Conservation (phyloP, 2,888 invertebrate genomes). For the Cantharis lateralis region DNA sequence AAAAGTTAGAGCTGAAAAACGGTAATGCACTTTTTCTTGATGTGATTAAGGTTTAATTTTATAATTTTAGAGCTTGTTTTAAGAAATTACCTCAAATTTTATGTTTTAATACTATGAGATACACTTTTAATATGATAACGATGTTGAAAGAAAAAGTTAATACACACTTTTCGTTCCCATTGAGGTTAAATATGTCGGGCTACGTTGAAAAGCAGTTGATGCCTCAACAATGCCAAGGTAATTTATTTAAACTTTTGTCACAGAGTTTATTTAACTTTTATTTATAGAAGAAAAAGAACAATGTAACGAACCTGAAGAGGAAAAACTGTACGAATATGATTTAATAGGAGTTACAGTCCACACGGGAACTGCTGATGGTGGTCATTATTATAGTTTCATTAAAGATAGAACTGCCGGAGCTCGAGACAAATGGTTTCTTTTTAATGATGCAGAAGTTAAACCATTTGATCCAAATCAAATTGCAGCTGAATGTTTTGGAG, state of each 20-base stretch:
- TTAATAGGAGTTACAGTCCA: conserved; percentile 87
- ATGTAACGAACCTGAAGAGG: conserved; percentile 56
- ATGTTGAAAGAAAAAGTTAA: conserved; percentile 98
- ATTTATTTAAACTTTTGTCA: not conserved
- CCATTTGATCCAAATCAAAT: conserved; percentile 94
- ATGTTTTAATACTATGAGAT: conserved; percentile 96
- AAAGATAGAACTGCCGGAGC: conserved; percentile 76
- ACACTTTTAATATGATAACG: conserved; percentile 96
- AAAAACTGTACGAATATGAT: conserved; percentile 75
- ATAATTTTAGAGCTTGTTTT: conserved; percentile 77
- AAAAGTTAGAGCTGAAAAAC: conserved; percentile 93
- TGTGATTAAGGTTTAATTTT: not conserved
- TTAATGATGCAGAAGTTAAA: conserved; percentile 93
- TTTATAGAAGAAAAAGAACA: conserved; percentile 67
- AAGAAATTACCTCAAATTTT: conserved; percentile 91
- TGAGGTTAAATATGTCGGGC: conserved; percentile 90
- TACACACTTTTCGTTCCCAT: conserved; percentile 94
- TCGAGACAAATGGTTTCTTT: conserved; percentile 90
- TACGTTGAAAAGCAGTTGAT: conserved; percentile 93
- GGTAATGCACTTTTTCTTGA: conserved; percentile 55
- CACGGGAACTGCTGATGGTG: conserved; percentile 97
- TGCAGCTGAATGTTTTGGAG: conserved; percentile 95
- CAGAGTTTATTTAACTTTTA: conserved; percentile 8
- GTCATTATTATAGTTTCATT: conserved; percentile 96
- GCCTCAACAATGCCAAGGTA: conserved; percentile 84